A percentile compares a stretch with the other conserved stretches of the same genome.
Evolutionary conservation across 23 tunicate species (phyloP).

Genomic region (Styela clava): DNA sequence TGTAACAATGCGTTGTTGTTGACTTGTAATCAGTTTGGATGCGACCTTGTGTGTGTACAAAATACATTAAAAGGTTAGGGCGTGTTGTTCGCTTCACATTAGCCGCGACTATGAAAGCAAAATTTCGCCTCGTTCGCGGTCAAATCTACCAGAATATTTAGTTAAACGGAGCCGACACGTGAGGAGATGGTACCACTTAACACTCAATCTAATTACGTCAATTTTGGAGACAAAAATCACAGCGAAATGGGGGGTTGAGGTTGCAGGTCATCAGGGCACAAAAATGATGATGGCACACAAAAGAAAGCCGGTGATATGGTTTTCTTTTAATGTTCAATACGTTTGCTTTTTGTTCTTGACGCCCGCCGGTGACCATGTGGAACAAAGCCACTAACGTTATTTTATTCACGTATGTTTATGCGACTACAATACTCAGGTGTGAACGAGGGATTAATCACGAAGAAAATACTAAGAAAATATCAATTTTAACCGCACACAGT

Average conservation of each 20-base stretch:
- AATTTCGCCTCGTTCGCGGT: conserved; percentile 1
- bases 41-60: conserved; percentile 35
- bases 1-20: neutral
- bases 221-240: neutral
- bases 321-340: too few species aligned
- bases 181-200: neutral
- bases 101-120: conserved; percentile 10
- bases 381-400: neutral
- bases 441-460: neutral
- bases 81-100: conserved; percentile 14
- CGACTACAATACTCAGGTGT: neutral
- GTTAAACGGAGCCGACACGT: neutral
- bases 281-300: neutral
- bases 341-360: neutral
- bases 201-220: neutral
- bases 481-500: conserved; percentile 3
- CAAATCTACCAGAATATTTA: neutral
- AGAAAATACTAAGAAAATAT: neutral
- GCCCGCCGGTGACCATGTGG: conserved; percentile 16
- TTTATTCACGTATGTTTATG: neutral
- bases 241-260: neutral
- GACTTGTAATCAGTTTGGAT: conserved; percentile 17
- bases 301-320: neutral
- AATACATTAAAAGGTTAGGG: conserved; percentile 26
- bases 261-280: neutral